phyloP scores from a whole-genome alignment of 2,113 vertebrate genomes.

The Bubalus kerabau region DNA sequence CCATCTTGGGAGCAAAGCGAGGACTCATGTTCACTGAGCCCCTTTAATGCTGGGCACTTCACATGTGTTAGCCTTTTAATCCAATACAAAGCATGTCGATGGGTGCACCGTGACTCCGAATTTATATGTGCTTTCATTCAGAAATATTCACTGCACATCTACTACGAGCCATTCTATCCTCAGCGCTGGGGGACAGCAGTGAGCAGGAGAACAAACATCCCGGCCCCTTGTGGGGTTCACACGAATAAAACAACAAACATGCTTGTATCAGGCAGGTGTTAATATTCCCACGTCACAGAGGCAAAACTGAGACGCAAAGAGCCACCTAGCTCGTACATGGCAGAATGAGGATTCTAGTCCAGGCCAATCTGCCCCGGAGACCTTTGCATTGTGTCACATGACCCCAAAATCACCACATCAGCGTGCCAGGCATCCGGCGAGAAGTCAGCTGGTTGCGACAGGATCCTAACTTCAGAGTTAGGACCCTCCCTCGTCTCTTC shows the following conservation, averaged over 20 bases:
- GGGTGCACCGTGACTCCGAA: not conserved
- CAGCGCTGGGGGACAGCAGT: not conserved
- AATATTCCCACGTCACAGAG: not conserved
- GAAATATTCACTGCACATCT: not conserved
- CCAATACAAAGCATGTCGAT: not conserved
- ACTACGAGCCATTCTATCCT: not conserved
- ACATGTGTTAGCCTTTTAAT: not conserved
- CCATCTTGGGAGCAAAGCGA: not conserved
- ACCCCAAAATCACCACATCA: not conserved
- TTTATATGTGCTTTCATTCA: not conserved
- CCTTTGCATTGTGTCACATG: not conserved
- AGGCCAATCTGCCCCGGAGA: not conserved
- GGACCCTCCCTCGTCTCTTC: not conserved
- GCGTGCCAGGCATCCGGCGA: not conserved
- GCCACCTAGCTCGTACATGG: not conserved
- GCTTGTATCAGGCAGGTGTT: not conserved
- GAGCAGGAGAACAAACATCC: not conserved
- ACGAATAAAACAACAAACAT: not conserved
- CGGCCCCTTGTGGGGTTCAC: not conserved
- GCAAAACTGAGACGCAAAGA: not conserved
- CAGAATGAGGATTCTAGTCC: not conserved
- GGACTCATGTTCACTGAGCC: not conserved
- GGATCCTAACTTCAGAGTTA: not conserved
- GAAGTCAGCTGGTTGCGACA: not conserved
- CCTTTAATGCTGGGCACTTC: not conserved